A percentile compares a stretch with the other conserved stretches of the same genome.
Evolutionary conservation across 1,140 invertebrate genomes (phyloP).

Genomic region (Apis laboriosa): DNA sequence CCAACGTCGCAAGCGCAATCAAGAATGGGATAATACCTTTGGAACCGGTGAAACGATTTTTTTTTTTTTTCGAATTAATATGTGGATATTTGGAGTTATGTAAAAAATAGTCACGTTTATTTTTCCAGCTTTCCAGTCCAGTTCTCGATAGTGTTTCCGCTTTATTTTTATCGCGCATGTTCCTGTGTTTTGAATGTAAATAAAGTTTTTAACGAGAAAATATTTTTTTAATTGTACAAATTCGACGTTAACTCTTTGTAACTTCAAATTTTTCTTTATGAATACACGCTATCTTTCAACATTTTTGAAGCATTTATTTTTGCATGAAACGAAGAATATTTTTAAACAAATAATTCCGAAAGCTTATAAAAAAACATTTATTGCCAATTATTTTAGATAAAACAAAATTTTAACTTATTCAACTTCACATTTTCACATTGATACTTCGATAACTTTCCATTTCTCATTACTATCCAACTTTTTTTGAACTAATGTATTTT

Average conservation of each 20-base stretch:
- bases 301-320: too few species aligned
- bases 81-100: conserved; percentile 7
- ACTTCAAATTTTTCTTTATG: not conserved
- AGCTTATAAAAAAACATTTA: too few species aligned
- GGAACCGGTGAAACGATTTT: conserved; percentile 18
- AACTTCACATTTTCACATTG: too few species aligned
- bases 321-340: too few species aligned
- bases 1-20: not conserved
- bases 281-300: too few species aligned
- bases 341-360: too few species aligned
- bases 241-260: not conserved
- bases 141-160: too few species aligned
- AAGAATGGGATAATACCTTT: conserved; percentile 20
- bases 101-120: not conserved
- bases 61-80: conserved; percentile 18
- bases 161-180: not conserved
- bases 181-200: not conserved
- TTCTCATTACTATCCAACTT: too few species aligned
- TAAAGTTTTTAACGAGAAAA: not conserved
- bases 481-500: too few species aligned
- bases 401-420: too few species aligned
- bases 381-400: too few species aligned
- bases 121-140: not conserved
- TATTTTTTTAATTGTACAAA: not conserved
- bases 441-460: too few species aligned